Base-by-base conservation (phyloP, 2,797 vertebrate genomes). In the Pagetopsis macropterus region DNA sequence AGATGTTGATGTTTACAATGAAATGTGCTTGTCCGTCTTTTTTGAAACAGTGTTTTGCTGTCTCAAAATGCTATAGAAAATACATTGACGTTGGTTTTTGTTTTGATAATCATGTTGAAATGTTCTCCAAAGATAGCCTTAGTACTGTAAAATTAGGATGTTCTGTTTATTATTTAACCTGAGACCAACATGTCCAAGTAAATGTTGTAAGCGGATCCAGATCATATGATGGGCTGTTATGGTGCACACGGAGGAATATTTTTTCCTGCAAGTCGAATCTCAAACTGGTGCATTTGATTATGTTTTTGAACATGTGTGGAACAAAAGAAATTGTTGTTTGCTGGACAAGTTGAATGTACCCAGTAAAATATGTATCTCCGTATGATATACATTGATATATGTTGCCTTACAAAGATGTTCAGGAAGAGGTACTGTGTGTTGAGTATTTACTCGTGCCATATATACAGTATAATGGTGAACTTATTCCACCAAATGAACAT, bases 131-230 rank as follows among this genome's bases (percentile, higher is more conserved):
- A 84, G 55, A 63, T 72, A 67, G 33, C 64, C 65, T 63, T 67
- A 72, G 75, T 31, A n/a, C 45, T 79, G 14, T 56, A 40, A 59
- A 48, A 84, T 87, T 87, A 88, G 84, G 87, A 65, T 80, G 65
- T 58, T 65, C 56, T 37, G 10, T 49, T 49, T 33, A 62, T 14
- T 49, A 50, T 55, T 46, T 37, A 44, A 72, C 56, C 48, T 78
- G 70, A 75, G 64, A 66, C 15, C 40, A 21, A 48, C 31, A 0
- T 33, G 44, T 48, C 14, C 6, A 31, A 16, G 45, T 17, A 1
- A 2, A 6, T 69, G 72, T 72, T 73, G 44, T 50, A 11, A 55
- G 59, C 58, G 40, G 37, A n/a, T 70, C 19, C 40, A 40, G 16
- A 14, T 58, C 33, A 8, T 31, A 43, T 0, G 0, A 52, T 33